These are phyloP conservation scores for Candoia aspera DNA, from an alignment of 2,113 vertebrate genomes.

Conservation along the genomic window DNA sequence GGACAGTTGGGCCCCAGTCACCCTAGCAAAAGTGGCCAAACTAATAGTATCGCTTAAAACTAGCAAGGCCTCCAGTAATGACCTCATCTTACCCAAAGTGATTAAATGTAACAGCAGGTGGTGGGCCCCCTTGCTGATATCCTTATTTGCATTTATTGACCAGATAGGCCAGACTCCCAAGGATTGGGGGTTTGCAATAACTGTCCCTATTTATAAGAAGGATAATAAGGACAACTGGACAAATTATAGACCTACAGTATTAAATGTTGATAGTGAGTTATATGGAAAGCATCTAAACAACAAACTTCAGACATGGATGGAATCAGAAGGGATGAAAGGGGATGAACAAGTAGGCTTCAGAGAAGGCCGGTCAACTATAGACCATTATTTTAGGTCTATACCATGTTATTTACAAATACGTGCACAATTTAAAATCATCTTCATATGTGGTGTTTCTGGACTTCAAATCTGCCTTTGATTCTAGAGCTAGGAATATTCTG, in stretches of 20 bases:
- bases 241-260: not conserved
- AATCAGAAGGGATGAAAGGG: not conserved
- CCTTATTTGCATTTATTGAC: not conserved
- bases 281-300: not conserved
- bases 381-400: not conserved
- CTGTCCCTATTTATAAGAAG: not conserved
- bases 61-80: not conserved
- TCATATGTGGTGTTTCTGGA: not conserved
- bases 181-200: not conserved
- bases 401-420: not conserved
- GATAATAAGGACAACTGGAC: not conserved
- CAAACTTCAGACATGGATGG: not conserved
- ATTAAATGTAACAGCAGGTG: not conserved
- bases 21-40: not conserved
- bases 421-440: not conserved
- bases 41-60: not conserved
- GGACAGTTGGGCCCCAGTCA: not conserved
- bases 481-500: not conserved
- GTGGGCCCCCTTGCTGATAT: not conserved
- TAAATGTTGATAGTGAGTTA: not conserved
- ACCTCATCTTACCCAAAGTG: not conserved
- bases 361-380: not conserved
- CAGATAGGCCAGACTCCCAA: not conserved
- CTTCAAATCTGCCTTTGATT: not conserved
- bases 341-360: not conserved